Percentiles rank a stretch among this genome's conserved stretches.
phyloP scores from a whole-genome alignment of 1,140 invertebrate genomes.

The Phenacoccus solenopsis region DNA sequence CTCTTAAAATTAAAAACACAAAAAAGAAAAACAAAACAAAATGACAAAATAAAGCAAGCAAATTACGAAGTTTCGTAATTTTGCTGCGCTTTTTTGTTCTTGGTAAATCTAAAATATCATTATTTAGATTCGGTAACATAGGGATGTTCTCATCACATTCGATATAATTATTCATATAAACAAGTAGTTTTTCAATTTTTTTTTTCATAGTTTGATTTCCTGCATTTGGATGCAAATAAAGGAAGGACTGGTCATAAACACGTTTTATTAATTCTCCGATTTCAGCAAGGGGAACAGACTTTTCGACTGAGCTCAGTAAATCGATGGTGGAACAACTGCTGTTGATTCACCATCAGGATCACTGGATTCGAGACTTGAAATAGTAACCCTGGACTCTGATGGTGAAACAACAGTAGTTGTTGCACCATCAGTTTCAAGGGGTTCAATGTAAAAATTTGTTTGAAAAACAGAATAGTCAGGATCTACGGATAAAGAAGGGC shows the following conservation, averaged over 20 bases:
- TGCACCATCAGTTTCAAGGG: neutral
- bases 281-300: neutral
- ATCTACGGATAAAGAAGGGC: neutral
- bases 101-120: too few relatives aligned
- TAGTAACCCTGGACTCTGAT: neutral
- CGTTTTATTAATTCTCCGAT: neutral
- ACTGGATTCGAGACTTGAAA: neutral
- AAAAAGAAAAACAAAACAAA: too few relatives aligned
- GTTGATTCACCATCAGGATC: neutral
- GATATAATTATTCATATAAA: neutral
- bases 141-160: neutral
- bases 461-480: neutral
- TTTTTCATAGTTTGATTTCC: neutral
- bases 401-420: neutral
- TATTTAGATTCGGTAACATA: neutral
- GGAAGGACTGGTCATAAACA: neutral
- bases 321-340: too few relatives aligned
- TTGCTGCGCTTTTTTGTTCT: too few relatives aligned
- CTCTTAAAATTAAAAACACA: too few relatives aligned
- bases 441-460: neutral
- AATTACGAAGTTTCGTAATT: too few relatives aligned
- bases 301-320: too few relatives aligned
- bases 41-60: too few relatives aligned
- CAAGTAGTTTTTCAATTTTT: neutral
- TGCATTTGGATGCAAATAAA: neutral